phyloP scores from a whole-genome alignment of 2,888 invertebrate genomes.

The Acrobasis suavella region DNA sequence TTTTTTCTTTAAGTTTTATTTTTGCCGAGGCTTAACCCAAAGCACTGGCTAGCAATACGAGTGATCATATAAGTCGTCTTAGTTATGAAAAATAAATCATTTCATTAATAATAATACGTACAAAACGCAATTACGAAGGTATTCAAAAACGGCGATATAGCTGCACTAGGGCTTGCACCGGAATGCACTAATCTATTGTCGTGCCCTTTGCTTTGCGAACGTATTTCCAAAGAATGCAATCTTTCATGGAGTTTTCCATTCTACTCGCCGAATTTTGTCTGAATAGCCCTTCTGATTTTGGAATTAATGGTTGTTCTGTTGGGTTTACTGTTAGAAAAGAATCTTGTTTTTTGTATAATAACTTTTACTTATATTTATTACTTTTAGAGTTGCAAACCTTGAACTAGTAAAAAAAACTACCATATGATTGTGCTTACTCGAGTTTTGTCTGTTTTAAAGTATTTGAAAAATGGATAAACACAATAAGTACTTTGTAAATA shows the following conservation, averaged over 20 bases:
- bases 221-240: slow-evolving; percentile 57
- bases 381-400: too few species aligned
- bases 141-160: slow-evolving; percentile 52
- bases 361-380: too few species aligned
- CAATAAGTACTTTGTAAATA: too few species aligned
- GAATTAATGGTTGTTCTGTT: slow-evolving; percentile 1
- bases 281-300: background rate
- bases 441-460: too few species aligned
- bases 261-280: slow-evolving; percentile 7
- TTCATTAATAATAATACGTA: slow-evolving; percentile 45
- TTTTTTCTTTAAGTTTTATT: too few species aligned
- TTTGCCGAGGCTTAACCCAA: too few species aligned
- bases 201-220: slow-evolving; percentile 42
- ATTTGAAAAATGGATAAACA: too few species aligned
- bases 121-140: slow-evolving; percentile 53
- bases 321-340: background rate
- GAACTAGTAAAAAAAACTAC: too few species aligned
- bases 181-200: slow-evolving; percentile 39
- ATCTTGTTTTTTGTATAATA: background rate
- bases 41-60: too few species aligned
- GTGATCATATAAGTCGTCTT: background rate
- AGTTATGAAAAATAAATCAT: slow-evolving; percentile 50
- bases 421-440: too few species aligned
- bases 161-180: slow-evolving; percentile 33
- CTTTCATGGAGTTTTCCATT: slow-evolving; percentile 51